These are phyloP conservation scores for Phrynosoma blainvillii DNA, from an alignment of 2,113 vertebrate species.

Conservation along the genomic window DNA sequence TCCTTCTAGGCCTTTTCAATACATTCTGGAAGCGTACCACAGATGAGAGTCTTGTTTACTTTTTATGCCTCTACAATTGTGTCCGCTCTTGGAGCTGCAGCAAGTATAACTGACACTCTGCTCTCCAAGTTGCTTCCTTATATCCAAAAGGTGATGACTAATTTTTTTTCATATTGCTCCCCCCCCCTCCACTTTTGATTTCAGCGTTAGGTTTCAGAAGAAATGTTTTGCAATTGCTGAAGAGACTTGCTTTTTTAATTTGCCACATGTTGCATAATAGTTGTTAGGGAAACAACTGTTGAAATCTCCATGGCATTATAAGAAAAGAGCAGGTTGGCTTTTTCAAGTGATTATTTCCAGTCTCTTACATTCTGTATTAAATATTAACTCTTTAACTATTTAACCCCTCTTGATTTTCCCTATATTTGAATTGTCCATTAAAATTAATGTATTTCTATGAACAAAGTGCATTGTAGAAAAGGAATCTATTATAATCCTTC, in stretches of 20 bases:
- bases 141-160: constrained; percentile 86
- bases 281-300: too few species aligned
- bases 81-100: constrained; percentile 81
- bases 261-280: neutral
- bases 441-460: neutral
- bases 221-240: neutral
- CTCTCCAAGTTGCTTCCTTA: constrained; percentile 91
- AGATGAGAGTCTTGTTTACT: constrained; percentile 89
- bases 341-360: neutral
- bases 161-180: neutral
- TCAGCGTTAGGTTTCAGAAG: neutral
- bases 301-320: neutral
- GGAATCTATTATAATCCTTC: too few species aligned
- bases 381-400: neutral
- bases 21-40: constrained; percentile 72
- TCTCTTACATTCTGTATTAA: neutral
- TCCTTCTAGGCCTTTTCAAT: constrained; percentile 83
- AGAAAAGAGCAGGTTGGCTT: neutral
- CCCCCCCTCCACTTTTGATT: fast-evolving
- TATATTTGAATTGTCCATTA: neutral
- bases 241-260: neutral
- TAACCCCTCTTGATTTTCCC: neutral
- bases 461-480: too few species aligned
- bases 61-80: constrained; percentile 93
- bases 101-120: constrained; percentile 80